Percentiles rank a stretch among this genome's conserved stretches.
These are phyloP conservation scores for Xiphophorus maculatus DNA, from an alignment of 2,113 vertebrate genomes.

Conservation along the genomic window DNA sequence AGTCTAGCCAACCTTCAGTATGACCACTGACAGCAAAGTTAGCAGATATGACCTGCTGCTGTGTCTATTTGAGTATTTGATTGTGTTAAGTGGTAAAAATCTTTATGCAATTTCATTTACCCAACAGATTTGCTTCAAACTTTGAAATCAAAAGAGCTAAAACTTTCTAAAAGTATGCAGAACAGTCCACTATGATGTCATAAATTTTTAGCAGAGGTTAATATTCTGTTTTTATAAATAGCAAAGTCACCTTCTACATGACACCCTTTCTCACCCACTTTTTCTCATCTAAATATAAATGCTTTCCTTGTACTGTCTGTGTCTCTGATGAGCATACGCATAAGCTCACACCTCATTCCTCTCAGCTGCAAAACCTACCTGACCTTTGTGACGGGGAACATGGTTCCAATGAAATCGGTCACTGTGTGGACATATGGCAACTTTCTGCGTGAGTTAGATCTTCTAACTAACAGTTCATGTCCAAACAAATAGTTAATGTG, in stretches of 20 bases:
- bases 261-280: slow-evolving; percentile 17
- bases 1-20: slow-evolving; percentile 49
- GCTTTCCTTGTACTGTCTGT: background rate
- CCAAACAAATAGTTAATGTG: slow-evolving; percentile 1
- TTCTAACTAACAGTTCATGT: background rate
- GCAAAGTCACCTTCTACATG: slow-evolving; percentile 40
- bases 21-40: slow-evolving; percentile 52
- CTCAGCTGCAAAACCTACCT: slow-evolving; percentile 46
- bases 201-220: slow-evolving; percentile 21
- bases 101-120: background rate
- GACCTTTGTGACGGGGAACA: slow-evolving; percentile 51
- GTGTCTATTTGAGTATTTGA: background rate
- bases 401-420: background rate
- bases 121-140: background rate
- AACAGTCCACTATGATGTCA: background rate
- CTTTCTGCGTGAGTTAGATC: background rate
- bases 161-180: too few species aligned
- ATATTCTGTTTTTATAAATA: slow-evolving; percentile 31
- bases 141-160: background rate
- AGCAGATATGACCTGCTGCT: slow-evolving; percentile 31
- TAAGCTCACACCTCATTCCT: slow-evolving; percentile 27
- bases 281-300: slow-evolving; percentile 39
- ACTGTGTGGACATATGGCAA: background rate
- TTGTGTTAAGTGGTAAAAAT: background rate
- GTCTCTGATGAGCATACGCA: background rate